Evolutionary conservation across 2,888 invertebrate genomes (phyloP), one percentile per base, ranked within the genome.

Genomic region (Eupithecia pulchellata): DNA sequence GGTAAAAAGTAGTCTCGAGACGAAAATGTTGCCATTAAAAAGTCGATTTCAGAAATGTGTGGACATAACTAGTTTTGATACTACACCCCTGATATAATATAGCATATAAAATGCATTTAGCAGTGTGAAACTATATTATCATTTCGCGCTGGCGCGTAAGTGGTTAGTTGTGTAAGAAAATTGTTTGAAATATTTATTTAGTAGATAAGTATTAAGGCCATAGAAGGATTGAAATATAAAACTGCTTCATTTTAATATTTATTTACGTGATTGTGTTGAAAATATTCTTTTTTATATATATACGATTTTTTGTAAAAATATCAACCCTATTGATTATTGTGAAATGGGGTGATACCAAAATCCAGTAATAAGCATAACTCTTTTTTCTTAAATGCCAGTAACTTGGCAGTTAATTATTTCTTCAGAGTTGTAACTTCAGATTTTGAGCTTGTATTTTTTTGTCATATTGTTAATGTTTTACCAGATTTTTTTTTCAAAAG

Each of bases 61-160:
- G n/a, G n/a, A n/a, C n/a, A n/a, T n/a, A n/a, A n/a, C n/a, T n/a
- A n/a, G n/a, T n/a, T n/a, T n/a, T n/a, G n/a, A n/a, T n/a, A n/a
- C n/a, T n/a, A n/a, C n/a, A n/a, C n/a, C n/a, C n/a, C n/a, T n/a
- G n/a, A n/a, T n/a, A n/a, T n/a, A n/a, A n/a, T n/a, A n/a, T n/a
- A 42, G 20, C 42, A 42, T 17, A 20, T 20, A 20, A 25, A 52
- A 52, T 52, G 25, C 52, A 52, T 47, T 47, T 25, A 9, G 47
- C 20, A 47, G 3, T 52, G 42, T 47, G 47, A 47, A 47, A 52
- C 52, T 52, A 52, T 52, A 25, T 47, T 47, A 25, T 52, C 52
- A 52, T 11, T 13, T 13, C 52, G 52, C 52, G 52, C 52, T 25
- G 52, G 52, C 52, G 52, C 52, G 52, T 52, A 25, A 25, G 52